Percentiles rank a stretch among this genome's conserved stretches.
Conservation (phyloP, 2,888 invertebrate genomes). For the Hypomecis atomaria region DNA sequence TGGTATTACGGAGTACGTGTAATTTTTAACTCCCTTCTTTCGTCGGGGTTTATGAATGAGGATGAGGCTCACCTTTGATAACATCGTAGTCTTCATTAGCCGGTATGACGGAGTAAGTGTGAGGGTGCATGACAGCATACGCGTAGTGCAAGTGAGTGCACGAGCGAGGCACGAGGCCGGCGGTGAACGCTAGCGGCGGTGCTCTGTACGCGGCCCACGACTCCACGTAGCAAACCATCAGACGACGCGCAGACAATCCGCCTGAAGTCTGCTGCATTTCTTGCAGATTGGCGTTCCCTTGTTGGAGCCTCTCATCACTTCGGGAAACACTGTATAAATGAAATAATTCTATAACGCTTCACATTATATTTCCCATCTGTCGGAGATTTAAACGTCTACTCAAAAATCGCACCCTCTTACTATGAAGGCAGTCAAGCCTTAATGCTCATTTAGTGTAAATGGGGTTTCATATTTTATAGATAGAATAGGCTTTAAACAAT, state of each 20-base stretch:
- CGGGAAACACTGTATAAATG: constrained; percentile 54
- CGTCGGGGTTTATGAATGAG: background rate
- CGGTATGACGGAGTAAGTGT: constrained; percentile 85
- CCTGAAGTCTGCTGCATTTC: constrained; percentile 74
- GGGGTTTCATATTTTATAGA: too few species aligned
- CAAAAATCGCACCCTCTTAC: too few species aligned
- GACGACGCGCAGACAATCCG: constrained; percentile 57
- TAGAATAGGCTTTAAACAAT: too few species aligned
- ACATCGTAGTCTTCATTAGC: constrained; percentile 89
- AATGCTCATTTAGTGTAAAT: too few species aligned
- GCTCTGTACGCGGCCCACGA: constrained; percentile 87
- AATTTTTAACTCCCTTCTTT: too few species aligned
- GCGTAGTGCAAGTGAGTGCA: constrained; percentile 91
- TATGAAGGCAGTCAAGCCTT: too few species aligned
- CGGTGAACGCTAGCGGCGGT: constrained; percentile 87
- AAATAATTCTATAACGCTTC: constrained; percentile 27
- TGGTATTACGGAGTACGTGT: too few species aligned
- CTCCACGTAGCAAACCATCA: constrained; percentile 89
- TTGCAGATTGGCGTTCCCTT: constrained; percentile 78
- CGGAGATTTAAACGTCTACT: too few species aligned
- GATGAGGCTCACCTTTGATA: constrained; percentile 84
- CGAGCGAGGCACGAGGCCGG: constrained; percentile 86
- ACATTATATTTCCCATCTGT: background rate
- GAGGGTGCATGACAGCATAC: constrained; percentile 88
- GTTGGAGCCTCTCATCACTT: constrained; percentile 71